These are phyloP conservation scores for Eueides isabella DNA, from an alignment of 1,140 invertebrate species.

Conservation along the genomic window DNA sequence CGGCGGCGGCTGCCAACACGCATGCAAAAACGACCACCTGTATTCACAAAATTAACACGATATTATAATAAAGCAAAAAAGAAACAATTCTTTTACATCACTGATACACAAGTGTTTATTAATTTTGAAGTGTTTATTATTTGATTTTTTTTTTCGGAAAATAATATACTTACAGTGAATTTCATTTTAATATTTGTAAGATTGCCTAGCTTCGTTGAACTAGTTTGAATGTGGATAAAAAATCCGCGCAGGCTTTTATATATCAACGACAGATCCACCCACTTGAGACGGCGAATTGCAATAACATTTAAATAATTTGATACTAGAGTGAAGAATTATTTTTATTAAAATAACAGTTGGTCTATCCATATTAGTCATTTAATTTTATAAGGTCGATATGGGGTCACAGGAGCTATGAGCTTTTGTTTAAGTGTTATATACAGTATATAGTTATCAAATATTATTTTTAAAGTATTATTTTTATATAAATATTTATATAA, in stretches of 20 bases:
- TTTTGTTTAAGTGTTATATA: constrained; percentile 30
- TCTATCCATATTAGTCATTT: constrained; percentile 48
- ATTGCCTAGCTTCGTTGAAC: constrained; percentile 68
- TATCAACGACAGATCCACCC: constrained; percentile 70
- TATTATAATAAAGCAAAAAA: neutral
- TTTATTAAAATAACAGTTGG: constrained; percentile 62
- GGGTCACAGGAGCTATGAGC: constrained; percentile 31
- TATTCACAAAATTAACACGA: constrained; percentile 35
- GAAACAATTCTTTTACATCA: neutral
- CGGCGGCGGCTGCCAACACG: constrained; percentile 57
- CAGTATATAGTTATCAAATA: constrained; percentile 19
- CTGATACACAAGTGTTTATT: neutral
- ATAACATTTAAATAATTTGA: constrained; percentile 76
- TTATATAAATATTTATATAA: neutral
- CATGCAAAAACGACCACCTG: constrained; percentile 64
- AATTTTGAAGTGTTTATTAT: constrained; percentile 32
- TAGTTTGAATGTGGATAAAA: constrained; percentile 75
- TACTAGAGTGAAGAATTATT: constrained; percentile 54
- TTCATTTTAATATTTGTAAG: constrained; percentile 64
- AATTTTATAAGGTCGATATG: constrained; percentile 42
- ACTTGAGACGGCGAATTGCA: constrained; percentile 67
- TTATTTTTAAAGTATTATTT: neutral
- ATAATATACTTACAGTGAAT: constrained; percentile 66
- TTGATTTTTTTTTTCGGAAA: constrained; percentile 24
- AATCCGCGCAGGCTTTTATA: constrained; percentile 71